Evolutionary conservation across 2,888 invertebrate genomes (phyloP), one percentile per base, ranked within the genome.

Genomic region (Drosophila ochracea): DNA sequence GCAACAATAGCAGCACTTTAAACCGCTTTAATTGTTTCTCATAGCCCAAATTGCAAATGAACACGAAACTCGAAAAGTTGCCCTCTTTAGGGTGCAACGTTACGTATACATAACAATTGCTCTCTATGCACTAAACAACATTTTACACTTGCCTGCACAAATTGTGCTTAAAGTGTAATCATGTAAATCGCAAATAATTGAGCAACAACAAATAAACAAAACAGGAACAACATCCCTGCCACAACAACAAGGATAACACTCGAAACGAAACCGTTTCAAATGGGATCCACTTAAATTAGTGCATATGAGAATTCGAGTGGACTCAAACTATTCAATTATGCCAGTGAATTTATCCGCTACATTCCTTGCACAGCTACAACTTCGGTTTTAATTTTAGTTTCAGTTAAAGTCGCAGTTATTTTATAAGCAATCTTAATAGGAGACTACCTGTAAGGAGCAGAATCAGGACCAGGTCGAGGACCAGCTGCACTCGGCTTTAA

Each of bases 31-130:
- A 90, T 88, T 90, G 86, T 88, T 88, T 84, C 70, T 68, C 69
- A 66, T 68, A 52, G 76, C 90, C 79, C 84, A 90, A 90, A 86
- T 86, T 86, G 86, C 86, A 90, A 88, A 90, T 83, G 89, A 90
- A 85, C 90, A 86, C 90, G 85, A 90, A 84, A 78, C 75, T 83
- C 63, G 55, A 82, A 85, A 90, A 88, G 78, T 82, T 80, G 75
- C 73, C 78, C 74, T 67, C 69, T 55, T 70, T 71, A 10, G 41
- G 52, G 21, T 57, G 52, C 65, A 63, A 82, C 71, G 72, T n/a
- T 83, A 72, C 82, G 89, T 68, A 78, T 89, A 89, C 78, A 89
- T 89, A 76, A 74, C 84, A 73, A 57, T 69, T 75, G 58, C 68
- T 60, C 25, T 25, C 37, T 52, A 37, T 64, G 65, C 60, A 79